Base-by-base conservation (phyloP, 1,140 invertebrate species). In the Lordiphosa collinella region DNA sequence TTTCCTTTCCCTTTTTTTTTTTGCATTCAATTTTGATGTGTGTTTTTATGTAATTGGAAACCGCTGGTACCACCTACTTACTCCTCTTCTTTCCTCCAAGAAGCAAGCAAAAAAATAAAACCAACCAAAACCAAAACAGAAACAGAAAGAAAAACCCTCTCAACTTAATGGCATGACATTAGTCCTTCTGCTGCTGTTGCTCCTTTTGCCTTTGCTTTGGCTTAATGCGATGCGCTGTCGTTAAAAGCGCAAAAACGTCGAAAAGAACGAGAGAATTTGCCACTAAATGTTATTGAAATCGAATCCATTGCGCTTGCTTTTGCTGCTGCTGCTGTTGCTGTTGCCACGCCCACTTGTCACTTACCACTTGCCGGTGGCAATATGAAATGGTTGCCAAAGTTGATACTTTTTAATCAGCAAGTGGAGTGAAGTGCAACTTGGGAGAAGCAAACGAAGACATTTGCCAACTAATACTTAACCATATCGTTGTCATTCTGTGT, bases 241-340 rank as follows among this genome's bases (percentile, higher is more conserved):
- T 76, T 76, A 76, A 76, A 63, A 62, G 73, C 74, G 62, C 16
- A 58, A 66, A 66, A 67, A 41, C 50, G 48, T 56, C 37, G 52
- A 53, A 65, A 60, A 9, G 11, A 44, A 44, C 11, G 41, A 31
- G 41, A 65, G 69, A 69, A 79, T 79, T 73, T 79, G 75, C 75
- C 75, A 82, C 75, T 80, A 66, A 80, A 75, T 80, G 75, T 62
- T 80, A 70, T 82, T 82, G 76, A 75, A 82, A 80, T 75, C 70
- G 75, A 75, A 80, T 71, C 70, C 57, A 56, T 67, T 67, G 25
- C 44, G 25, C 25, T 29, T 8, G 7, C 25, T 5, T 22, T 3
- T 22, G 6, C 18, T 29, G 25, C 7, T 29, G 25, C 5, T 29
- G 25, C 7, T 29, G 25, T 5, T 29, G 25, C 5, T 29, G 25